Evolutionary conservation across 1,140 invertebrate genomes (phyloP).

Genomic region (Euura saliciscinereae): DNA sequence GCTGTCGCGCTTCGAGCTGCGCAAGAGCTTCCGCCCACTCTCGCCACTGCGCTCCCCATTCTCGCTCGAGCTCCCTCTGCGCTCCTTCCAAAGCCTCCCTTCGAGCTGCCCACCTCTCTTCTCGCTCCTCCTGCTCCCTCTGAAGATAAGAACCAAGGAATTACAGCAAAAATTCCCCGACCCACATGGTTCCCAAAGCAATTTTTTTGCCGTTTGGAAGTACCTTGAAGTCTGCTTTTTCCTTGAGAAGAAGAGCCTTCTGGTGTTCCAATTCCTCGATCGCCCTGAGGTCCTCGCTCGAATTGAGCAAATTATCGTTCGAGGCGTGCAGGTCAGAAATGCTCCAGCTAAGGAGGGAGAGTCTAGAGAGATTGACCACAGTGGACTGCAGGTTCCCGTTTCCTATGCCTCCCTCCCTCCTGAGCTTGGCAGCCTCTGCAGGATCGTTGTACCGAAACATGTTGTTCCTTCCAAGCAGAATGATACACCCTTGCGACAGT

Average conservation of each 20-base stretch:
- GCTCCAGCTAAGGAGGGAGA: constrained; percentile 86
- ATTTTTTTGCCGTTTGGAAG: no score
- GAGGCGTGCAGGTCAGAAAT: constrained; percentile 82
- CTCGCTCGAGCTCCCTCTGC: constrained; percentile 60
- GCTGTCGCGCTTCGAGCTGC: constrained; percentile 54
- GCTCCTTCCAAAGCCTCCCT: constrained; percentile 58
- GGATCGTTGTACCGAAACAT: constrained; percentile 95
- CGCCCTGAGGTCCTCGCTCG: constrained; percentile 54
- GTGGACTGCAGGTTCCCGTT: constrained; percentile 64
- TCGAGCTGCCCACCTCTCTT: constrained; percentile 58
- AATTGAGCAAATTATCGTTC: constrained; percentile 70
- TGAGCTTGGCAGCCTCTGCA: constrained; percentile 83
- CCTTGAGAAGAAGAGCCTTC: constrained; percentile 57
- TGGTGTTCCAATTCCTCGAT: constrained; percentile 57
- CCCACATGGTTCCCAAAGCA: no score
- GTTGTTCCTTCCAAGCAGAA: constrained; percentile 86
- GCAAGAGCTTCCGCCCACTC: constrained; percentile 58
- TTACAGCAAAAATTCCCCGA: no score
- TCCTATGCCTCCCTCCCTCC: constrained; percentile 68
- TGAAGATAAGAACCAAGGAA: constrained; percentile 20
- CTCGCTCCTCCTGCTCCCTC: constrained; percentile 60
- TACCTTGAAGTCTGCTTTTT: constrained; percentile 58
- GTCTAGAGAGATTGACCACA: constrained; percentile 76
- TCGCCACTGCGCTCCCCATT: constrained; percentile 59
- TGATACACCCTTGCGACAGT: constrained; percentile 82